Base-by-base conservation (phyloP, 1,140 invertebrate species). In the Drosophila bocki region DNA sequence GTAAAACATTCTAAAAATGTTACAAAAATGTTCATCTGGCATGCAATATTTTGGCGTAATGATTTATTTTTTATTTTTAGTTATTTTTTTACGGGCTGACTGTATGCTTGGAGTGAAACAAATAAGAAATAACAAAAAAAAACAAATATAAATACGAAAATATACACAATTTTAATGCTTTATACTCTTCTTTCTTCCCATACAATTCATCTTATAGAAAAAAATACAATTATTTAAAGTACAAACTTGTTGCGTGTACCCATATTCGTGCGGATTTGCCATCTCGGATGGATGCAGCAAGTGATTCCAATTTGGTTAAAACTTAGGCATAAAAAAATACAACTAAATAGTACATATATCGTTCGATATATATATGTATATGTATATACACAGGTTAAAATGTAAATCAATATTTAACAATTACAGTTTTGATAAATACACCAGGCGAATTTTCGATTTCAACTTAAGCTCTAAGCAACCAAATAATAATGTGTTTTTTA, bases 21-120 rank as follows among this genome's bases (percentile, higher is more conserved):
- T 45, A 54, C 26, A 39, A 54, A 56, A 56, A 39, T 39, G 12
- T 78, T 67, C 41, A 56, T 68, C 39, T 76, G 60, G 62, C 44
- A 68, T 85, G 81, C 82, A 84, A 84, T 84, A 74, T 72, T 84
- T 85, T 85, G 82, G 82, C 82, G 67, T 54, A 74, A 84, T 29
- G 45, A 58, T 64, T 71, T 29, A 35, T 53, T 8, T 19, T 35
- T 51, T 17, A 32, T 29, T 17, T 26, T 5, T 48, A 15, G 9
- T 26, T 5, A 17, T 37, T 48, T 51, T 74, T 58, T 56, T 44
- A 11, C 7, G 61, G 59, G 59, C 64, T 70, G 41, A 39, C 53
- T 71, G 62, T 44, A 19, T 57, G 45, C 57, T 58, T 19, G 72
- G 22, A 50, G 45, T 82, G 50, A 41, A 54, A 69, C 7, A 72